Evolutionary conservation across 2,888 invertebrate genomes (phyloP).

Genomic region (Luperina nickerlii): DNA sequence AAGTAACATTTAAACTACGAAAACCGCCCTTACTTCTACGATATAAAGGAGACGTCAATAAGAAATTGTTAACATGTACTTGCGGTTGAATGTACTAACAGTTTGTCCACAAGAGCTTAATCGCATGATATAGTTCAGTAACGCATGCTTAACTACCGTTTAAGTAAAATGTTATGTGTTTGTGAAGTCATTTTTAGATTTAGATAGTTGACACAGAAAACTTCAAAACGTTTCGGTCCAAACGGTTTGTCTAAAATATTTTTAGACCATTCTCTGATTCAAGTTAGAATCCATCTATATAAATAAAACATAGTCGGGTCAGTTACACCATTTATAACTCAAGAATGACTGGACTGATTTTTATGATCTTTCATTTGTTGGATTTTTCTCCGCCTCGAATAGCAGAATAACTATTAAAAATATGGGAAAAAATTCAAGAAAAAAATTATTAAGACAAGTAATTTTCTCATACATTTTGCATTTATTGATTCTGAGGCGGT

Average conservation of each 20-base stretch:
- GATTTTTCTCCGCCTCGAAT: no score
- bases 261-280: background rate
- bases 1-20: background rate
- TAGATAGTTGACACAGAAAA: slow-evolving; percentile 26
- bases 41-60: background rate
- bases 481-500: no score
- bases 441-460: no score
- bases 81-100: slow-evolving; percentile 8
- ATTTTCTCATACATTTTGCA: no score
- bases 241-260: background rate
- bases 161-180: slow-evolving; percentile 12
- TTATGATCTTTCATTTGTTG: no score
- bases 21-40: background rate
- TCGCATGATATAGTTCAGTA: slow-evolving; percentile 45
- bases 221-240: background rate
- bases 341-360: no score
- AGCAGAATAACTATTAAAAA: no score
- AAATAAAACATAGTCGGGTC: no score
- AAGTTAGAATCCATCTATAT: background rate
- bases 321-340: no score
- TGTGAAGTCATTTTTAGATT: slow-evolving; percentile 16
- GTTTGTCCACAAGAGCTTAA: slow-evolving; percentile 37
- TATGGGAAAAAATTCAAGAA: no score
- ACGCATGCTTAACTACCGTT: slow-evolving; percentile 33
- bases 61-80: background rate